A percentile compares a stretch with the other conserved stretches of the same genome.
Conservation (phyloP, 2,797 vertebrate genomes). For the Alauda arvensis region DNA sequence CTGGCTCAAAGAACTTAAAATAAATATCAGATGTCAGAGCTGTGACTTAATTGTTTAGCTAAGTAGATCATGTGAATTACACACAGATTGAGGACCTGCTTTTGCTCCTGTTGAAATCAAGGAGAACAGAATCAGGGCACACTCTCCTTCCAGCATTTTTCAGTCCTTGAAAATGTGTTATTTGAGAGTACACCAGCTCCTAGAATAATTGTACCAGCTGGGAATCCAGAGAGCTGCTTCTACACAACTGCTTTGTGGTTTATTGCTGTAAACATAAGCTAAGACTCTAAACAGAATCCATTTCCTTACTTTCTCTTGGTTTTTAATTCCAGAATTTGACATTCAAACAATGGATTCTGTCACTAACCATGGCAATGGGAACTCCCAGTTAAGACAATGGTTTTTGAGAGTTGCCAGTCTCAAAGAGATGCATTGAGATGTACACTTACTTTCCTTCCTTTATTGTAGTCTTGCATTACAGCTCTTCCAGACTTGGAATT, state of each 20-base stretch:
- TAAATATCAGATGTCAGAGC: conserved; percentile 63
- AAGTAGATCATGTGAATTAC: conserved; percentile 62
- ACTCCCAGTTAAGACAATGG: background rate
- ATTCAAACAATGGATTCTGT: background rate
- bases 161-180: background rate
- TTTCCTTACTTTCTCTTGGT: background rate
- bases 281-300: background rate
- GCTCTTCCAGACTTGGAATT: background rate
- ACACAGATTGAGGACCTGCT: conserved; percentile 43
- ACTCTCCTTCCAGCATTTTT: background rate
- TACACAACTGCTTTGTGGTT: background rate
- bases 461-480: background rate
- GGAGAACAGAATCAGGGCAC: conserved; percentile 16
- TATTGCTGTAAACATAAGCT: background rate
- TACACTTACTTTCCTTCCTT: background rate
- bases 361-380: background rate
- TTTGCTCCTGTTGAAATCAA: conserved; percentile 34
- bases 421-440: rapidly evolving
- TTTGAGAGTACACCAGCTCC: background rate
- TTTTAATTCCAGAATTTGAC: background rate
- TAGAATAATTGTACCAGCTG: background rate
- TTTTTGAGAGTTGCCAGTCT: background rate
- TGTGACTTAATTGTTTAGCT: conserved; percentile 68
- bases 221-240: background rate
- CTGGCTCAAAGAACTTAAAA: conserved; percentile 61